A percentile compares a stretch with the other conserved stretches of the same genome.
Conservation (phyloP, 2,113 vertebrate genomes). For the Oreocharis arfaki region DNA sequence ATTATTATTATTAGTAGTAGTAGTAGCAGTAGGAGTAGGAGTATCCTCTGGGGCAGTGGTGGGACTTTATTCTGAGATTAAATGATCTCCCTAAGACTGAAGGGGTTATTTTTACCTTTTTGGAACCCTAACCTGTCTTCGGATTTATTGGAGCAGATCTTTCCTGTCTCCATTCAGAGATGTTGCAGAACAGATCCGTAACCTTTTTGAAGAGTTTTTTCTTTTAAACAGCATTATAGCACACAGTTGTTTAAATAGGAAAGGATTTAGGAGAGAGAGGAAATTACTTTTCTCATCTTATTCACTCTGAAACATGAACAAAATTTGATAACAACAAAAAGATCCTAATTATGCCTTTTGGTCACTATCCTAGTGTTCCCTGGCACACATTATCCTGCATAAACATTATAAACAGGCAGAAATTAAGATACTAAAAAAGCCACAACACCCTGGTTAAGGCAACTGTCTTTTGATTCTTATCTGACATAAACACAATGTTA, state of each 20-base stretch:
- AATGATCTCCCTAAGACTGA: neutral
- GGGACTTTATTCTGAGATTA: neutral
- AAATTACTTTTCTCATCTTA: conserved; percentile 34
- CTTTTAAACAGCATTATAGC: neutral
- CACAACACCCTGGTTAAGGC: neutral
- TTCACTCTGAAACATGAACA: neutral
- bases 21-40: too few relatives aligned
- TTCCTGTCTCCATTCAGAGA: neutral
- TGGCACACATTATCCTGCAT: neutral
- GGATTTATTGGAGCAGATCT: neutral
- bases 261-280: neutral
- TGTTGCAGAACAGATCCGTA: neutral
- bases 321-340: neutral
- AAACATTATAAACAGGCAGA: neutral
- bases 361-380: neutral
- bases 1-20: neutral
- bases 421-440: neutral
- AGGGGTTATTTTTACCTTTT: neutral
- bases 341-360: neutral
- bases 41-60: too few relatives aligned
- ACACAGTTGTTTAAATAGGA: conserved; percentile 24
- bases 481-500: neutral
- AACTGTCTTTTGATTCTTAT: neutral
- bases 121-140: neutral
- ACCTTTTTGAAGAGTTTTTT: conserved; percentile 1